Base-by-base conservation (phyloP, 2,113 vertebrate species). In the Dendropsophus ebraccatus region DNA sequence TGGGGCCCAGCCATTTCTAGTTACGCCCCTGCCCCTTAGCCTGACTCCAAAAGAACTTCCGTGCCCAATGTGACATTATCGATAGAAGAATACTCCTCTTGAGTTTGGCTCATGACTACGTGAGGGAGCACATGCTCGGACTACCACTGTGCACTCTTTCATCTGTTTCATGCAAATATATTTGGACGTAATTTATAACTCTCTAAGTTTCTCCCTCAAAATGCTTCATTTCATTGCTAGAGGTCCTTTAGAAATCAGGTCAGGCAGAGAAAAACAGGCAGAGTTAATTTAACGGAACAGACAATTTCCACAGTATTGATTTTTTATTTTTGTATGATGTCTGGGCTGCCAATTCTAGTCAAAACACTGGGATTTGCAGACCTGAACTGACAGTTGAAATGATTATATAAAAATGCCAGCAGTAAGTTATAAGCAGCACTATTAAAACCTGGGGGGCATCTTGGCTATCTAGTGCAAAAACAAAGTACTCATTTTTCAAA, bases 261-360 rank as follows among this genome's bases (percentile, higher is more conserved):
- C 84, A 86, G 84, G 76, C 84, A 85, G 74, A 85, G 56, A 85
- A 67, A 85, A 85, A 85, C 84, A 85, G 75, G 84, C 76, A 86
- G 76, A 86, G 84, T 81, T 86, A 86, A 86, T 87, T 87, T 87
- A 81, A 87, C 69, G 78, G 77, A 87, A 81, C 85, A 87, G 78
- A 87, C 85, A 87, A 87, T 81, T 87, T 87, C 85, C 85, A 81
- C 85, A 81, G 78, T 87, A 87, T 87, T 87, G 85, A 87, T 87
- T 87, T 87, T 87, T 87, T 81, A 81, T 74, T 87, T 87, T 87
- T 87, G 78, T 50, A 81, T 87, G 78, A 81, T 76, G 85, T 78
- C 78, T 81, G 54, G 52, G 67, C 85, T 74, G 85, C 85, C 85
- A 87, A 87, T 81, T 87, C 69, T 30, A 81, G 52, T 87, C 77